Conservation (phyloP, 2,113 vertebrate genomes). For the Tylochromis polylepis region DNA sequence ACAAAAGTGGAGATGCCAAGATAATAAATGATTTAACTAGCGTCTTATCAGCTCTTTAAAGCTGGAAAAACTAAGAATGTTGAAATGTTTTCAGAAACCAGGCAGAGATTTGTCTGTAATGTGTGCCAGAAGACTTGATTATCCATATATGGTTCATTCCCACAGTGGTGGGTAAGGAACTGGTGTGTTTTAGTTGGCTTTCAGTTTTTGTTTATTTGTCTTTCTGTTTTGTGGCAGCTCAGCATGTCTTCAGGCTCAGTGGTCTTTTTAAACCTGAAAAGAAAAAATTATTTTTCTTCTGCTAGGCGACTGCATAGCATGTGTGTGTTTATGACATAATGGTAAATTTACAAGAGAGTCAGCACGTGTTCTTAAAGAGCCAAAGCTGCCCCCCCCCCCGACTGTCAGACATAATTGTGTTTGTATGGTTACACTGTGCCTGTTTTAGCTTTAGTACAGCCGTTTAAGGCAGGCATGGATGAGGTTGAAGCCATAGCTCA, state of each 20-base stretch:
- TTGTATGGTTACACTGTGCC: not conserved
- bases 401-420: not conserved
- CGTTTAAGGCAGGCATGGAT: not conserved
- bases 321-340: not conserved
- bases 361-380: not conserved
- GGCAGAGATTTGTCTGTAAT: not conserved
- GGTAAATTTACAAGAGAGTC: not conserved
- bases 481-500: not conserved
- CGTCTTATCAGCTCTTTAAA: not conserved
- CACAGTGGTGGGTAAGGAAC: slow-evolving; percentile 8
- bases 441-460: not conserved
- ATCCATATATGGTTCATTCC: slow-evolving; percentile 55
- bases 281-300: not conserved
- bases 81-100: not conserved
- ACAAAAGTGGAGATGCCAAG: not conserved
- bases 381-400: not conserved
- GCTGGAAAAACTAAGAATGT: not conserved
- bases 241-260: not conserved
- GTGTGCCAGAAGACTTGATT: not conserved
- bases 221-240: not conserved
- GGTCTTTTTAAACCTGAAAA: not conserved
- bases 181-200: slow-evolving; percentile 15
- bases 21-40: not conserved
- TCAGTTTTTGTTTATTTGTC: slow-evolving; percentile 21
- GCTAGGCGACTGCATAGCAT: not conserved